phyloP scores from a whole-genome alignment of 2,113 vertebrate genomes.

The Rhombomys opimus region DNA sequence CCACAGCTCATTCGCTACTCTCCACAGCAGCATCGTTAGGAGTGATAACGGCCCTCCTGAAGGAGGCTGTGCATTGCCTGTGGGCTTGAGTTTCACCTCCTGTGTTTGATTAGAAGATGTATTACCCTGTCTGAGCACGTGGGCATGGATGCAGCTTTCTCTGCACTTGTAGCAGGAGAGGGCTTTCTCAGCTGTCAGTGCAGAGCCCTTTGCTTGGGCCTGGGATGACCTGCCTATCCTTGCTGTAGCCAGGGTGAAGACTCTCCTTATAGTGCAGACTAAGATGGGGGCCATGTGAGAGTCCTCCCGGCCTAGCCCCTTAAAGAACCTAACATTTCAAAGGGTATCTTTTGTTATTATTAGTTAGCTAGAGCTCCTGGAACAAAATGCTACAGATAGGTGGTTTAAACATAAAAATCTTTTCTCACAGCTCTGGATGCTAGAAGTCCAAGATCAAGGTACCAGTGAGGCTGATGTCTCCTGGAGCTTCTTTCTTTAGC shows the following conservation, averaged over 20 bases:
- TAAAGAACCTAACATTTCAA: not conserved
- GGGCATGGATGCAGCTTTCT: not conserved
- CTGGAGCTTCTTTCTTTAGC: not conserved
- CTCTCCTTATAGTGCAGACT: not conserved
- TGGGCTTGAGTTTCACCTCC: not conserved
- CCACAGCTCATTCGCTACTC: not conserved
- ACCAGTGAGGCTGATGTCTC: not conserved
- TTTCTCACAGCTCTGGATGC: not conserved
- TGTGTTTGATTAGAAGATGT: not conserved
- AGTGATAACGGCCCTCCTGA: not conserved
- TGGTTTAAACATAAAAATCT: not conserved
- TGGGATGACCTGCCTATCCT: not conserved
- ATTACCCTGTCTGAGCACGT: not conserved
- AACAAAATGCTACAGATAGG: not conserved
- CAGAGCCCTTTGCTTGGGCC: not conserved
- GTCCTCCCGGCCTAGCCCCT: not conserved
- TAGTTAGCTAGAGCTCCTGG: not conserved
- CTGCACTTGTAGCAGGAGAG: not conserved
- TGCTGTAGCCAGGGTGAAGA: not conserved
- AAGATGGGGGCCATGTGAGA: not conserved
- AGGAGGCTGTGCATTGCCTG: not conserved
- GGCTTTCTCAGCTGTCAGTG: not conserved
- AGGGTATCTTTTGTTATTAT: not conserved
- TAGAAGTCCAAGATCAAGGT: not conserved
- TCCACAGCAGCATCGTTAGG: not conserved